Percentiles rank a stretch among this genome's conserved stretches.
phyloP scores from a whole-genome alignment of 2,113 vertebrate genomes.

The Tangachromis dhanisi region DNA sequence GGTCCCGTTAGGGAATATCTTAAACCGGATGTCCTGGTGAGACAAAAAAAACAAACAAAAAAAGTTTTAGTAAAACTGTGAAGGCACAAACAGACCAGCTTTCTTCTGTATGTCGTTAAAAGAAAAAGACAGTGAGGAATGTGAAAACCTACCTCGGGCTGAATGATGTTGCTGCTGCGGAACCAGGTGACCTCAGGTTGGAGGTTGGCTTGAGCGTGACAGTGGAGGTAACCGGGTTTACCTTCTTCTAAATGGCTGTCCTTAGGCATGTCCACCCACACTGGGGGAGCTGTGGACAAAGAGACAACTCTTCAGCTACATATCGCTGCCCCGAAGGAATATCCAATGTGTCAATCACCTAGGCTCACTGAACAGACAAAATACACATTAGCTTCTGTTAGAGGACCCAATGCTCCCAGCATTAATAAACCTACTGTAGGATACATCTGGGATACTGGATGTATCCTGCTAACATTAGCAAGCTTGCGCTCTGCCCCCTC shows the following conservation, averaged over 20 bases:
- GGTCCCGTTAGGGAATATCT: constrained; percentile 84
- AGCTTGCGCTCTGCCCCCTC: background rate
- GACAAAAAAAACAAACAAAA: background rate
- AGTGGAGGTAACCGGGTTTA: constrained; percentile 90
- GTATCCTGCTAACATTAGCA: background rate
- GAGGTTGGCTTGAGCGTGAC: constrained; percentile 81
- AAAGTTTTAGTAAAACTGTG: background rate
- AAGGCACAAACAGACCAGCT: background rate
- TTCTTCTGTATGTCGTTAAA: background rate
- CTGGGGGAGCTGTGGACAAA: constrained; percentile 76
- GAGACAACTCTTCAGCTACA: background rate
- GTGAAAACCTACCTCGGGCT: constrained; percentile 73
- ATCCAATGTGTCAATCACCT: background rate
- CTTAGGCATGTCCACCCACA: constrained; percentile 84
- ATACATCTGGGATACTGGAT: background rate
- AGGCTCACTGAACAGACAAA: background rate
- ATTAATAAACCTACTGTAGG: background rate
- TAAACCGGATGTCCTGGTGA: constrained; percentile 81
- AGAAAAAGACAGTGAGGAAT: background rate
- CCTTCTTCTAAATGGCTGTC: constrained; percentile 90
- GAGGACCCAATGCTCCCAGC: background rate
- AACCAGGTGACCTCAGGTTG: constrained; percentile 84
- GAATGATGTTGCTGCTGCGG: constrained; percentile 78
- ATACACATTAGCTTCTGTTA: background rate
- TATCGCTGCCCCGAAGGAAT: background rate